Conservation (phyloP, 1,140 invertebrate species). For the Drosophila pachea region DNA sequence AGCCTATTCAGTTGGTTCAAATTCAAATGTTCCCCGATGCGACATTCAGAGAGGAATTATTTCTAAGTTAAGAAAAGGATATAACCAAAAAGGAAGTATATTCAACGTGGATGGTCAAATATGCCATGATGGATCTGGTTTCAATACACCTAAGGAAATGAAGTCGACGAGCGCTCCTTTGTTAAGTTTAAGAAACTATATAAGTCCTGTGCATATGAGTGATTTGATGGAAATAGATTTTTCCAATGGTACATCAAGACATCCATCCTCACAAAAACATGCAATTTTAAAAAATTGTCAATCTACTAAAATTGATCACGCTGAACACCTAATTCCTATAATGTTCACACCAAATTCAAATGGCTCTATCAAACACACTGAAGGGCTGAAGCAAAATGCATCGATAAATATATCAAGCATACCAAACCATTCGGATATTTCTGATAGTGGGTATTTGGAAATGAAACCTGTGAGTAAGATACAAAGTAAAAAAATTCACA, state of each 20-base stretch:
- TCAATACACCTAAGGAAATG: constrained; percentile 46
- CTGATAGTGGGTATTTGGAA: constrained; percentile 76
- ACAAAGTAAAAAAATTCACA: constrained; percentile 2
- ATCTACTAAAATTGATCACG: constrained; percentile 12
- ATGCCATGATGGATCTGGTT: constrained; percentile 10
- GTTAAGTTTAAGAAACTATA: constrained; percentile 81
- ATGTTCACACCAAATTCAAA: constrained; percentile 47
- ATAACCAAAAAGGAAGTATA: constrained; percentile 55
- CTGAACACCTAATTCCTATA: constrained; percentile 28
- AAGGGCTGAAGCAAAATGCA: constrained; percentile 29
- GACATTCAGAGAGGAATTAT: constrained; percentile 60
- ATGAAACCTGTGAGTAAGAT: constrained; percentile 78
- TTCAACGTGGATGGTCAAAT: constrained; percentile 49
- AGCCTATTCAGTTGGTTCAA: constrained; percentile 86
- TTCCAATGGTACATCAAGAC: constrained; percentile 75
- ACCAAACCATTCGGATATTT: constrained; percentile 7
- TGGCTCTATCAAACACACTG: constrained; percentile 30
- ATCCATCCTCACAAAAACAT: constrained; percentile 34
- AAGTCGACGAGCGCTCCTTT: constrained; percentile 83
- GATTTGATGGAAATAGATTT: constrained; percentile 91
- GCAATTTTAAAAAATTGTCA: constrained; percentile 31
- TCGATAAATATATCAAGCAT: constrained; percentile 13
- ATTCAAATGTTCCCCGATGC: constrained; percentile 80
- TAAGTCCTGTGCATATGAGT: constrained; percentile 84
- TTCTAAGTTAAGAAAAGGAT: constrained; percentile 49